A percentile compares a stretch with the other conserved stretches of the same genome.
These are phyloP conservation scores for Apodemus speciosus DNA, from an alignment of 2,113 vertebrate species.

Conservation along the genomic window DNA sequence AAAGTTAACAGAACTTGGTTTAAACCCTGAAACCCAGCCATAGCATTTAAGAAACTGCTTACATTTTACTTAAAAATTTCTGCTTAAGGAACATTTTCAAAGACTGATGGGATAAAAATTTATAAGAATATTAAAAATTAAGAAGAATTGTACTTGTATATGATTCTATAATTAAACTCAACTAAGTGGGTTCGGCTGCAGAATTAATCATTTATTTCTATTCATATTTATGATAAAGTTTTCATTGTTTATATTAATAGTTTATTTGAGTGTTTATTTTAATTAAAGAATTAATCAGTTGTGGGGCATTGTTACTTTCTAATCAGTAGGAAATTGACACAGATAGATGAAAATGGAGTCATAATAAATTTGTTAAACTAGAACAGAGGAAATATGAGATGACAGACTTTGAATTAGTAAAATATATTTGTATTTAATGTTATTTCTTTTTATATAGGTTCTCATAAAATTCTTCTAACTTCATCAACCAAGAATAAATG, in stretches of 20 bases:
- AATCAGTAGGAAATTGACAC: not conserved
- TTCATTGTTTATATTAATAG: not conserved
- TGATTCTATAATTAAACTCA: not conserved
- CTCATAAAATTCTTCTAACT: not conserved
- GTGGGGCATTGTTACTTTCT: not conserved
- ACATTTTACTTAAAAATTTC: constrained; percentile 5
- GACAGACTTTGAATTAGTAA: not conserved
- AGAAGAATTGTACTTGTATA: not conserved
- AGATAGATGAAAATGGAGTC: not conserved
- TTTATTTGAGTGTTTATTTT: not conserved
- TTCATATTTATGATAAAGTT: not conserved
- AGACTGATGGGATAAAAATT: not conserved
- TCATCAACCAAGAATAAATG: not conserved
- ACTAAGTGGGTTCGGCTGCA: not conserved
- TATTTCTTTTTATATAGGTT: not conserved
- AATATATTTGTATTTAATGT: not conserved
- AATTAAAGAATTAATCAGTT: constrained; percentile 24
- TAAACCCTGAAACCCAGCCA: not conserved
- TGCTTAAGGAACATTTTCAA: not conserved
- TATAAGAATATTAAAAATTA: not conserved
- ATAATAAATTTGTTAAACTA: not conserved
- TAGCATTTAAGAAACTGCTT: constrained; percentile 19
- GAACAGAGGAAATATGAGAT: not conserved
- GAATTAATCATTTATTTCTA: not conserved
- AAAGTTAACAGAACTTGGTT: constrained; percentile 15